Conservation (phyloP, 2,888 invertebrate genomes). For the Lacanobia wlatinum region DNA sequence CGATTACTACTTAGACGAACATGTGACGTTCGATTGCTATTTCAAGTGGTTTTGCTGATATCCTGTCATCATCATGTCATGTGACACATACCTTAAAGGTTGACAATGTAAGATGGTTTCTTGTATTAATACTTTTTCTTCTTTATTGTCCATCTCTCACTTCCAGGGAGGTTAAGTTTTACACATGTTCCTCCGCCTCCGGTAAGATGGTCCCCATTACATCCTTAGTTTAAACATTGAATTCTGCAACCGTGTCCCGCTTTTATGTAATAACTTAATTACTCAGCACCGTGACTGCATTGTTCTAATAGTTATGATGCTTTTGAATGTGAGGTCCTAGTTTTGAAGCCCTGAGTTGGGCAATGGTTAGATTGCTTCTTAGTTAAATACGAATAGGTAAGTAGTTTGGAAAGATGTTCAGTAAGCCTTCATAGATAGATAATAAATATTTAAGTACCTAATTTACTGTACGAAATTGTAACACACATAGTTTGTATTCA, state of each 20-base stretch:
- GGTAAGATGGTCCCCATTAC: background rate
- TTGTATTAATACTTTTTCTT: too few species aligned
- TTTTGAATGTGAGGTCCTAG: background rate
- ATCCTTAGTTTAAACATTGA: background rate
- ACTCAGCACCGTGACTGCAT: slow-evolving; percentile 31
- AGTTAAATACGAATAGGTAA: background rate
- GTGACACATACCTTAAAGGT: too few species aligned
- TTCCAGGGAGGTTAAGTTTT: background rate
- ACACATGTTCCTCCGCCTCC: background rate
- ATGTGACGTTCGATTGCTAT: too few species aligned
- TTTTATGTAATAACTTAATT: slow-evolving; percentile 26
- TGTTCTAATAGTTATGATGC: slow-evolving; percentile 9
- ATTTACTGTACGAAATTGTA: too few species aligned
- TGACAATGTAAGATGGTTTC: too few species aligned
- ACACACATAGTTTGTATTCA: too few species aligned
- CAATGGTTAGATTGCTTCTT: background rate
- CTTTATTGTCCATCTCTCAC: background rate
- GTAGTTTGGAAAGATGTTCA: background rate
- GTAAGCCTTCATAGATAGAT: too few species aligned
- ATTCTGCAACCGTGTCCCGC: slow-evolving; percentile 5
- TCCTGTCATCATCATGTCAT: background rate
- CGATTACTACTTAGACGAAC: too few species aligned
- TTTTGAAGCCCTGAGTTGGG: background rate
- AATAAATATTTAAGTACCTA: too few species aligned
- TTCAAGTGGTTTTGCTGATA: too few species aligned